Evolutionary conservation across 2,888 invertebrate genomes (phyloP).

Genomic region (Nasonia oneida): DNA sequence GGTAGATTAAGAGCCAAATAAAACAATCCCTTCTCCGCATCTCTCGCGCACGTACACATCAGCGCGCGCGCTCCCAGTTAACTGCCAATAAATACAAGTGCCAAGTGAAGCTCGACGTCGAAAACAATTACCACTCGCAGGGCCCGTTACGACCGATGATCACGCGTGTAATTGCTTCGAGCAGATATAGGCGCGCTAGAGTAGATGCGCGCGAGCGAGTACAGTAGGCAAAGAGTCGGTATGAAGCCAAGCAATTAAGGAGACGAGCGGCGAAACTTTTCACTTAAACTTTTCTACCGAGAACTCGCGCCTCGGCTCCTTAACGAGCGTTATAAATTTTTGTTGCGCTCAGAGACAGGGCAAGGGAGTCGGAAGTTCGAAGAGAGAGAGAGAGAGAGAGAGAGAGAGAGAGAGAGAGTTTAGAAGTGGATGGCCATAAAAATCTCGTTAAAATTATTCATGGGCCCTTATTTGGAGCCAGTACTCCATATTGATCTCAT

Average conservation of each 20-base stretch:
- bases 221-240: constrained; percentile 31
- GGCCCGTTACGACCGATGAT: constrained; percentile 45
- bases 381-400: background rate
- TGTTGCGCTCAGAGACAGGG: constrained; percentile 68
- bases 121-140: constrained; percentile 63
- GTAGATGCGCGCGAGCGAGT: background rate
- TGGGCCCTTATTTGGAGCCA: constrained; percentile 60
- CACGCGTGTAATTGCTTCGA: constrained; percentile 59
- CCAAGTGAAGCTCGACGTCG: constrained; percentile 25
- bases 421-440: constrained; percentile 70
- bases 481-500: constrained; percentile 16
- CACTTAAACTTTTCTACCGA: constrained; percentile 63
- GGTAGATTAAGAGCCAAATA: constrained; percentile 27
- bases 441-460: constrained; percentile 76
- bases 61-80: background rate
- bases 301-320: constrained; percentile 66
- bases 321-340: constrained; percentile 76
- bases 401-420: constrained; percentile 44
- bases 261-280: constrained; percentile 49
- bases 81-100: constrained; percentile 49
- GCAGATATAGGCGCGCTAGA: background rate
- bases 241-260: constrained; percentile 68
- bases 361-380: background rate
- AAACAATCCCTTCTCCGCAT: background rate
- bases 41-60: no score